Percentiles rank a stretch among this genome's conserved stretches.
phyloP scores from a whole-genome alignment of 2,888 invertebrate genomes.

The Pachydiplax longipennis region DNA sequence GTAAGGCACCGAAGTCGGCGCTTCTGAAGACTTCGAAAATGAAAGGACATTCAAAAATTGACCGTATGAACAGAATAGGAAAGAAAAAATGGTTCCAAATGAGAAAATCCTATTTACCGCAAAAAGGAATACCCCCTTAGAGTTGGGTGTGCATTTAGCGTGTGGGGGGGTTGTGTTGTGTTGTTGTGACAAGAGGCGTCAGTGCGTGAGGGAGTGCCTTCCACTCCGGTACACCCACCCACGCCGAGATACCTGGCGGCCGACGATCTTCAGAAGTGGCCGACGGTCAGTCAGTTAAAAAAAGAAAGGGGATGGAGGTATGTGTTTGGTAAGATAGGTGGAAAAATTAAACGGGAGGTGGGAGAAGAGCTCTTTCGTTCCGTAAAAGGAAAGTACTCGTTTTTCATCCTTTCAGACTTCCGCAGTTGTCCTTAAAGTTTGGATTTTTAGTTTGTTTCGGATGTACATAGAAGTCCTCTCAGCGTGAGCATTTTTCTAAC shows the following conservation, averaged over 20 bases:
- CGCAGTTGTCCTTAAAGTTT: not conserved
- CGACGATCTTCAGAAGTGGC: not conserved
- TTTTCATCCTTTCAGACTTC: not conserved
- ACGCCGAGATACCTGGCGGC: not conserved
- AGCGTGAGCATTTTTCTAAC: too few species aligned
- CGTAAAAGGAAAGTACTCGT: not conserved
- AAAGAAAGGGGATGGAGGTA: not conserved
- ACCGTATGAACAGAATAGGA: not conserved
- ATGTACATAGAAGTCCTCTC: too few species aligned
- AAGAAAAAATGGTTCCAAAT: not conserved
- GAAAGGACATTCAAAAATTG: not conserved
- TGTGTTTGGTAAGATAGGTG: not conserved
- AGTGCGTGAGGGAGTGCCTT: not conserved
- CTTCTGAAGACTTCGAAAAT: not conserved
- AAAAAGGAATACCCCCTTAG: not conserved
- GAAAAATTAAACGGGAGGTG: not conserved
- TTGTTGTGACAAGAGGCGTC: constrained; percentile 38
- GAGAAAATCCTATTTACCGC: constrained; percentile 3
- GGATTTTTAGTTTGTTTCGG: not conserved
- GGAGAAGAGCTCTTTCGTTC: not conserved
- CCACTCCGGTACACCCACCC: not conserved
- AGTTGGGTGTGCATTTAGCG: not conserved
- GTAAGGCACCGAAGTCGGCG: constrained; percentile 2
- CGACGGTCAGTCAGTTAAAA: not conserved
- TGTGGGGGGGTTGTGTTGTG: not conserved